phyloP scores from a whole-genome alignment of 2,888 invertebrate genomes.

The Mythimna albipuncta region DNA sequence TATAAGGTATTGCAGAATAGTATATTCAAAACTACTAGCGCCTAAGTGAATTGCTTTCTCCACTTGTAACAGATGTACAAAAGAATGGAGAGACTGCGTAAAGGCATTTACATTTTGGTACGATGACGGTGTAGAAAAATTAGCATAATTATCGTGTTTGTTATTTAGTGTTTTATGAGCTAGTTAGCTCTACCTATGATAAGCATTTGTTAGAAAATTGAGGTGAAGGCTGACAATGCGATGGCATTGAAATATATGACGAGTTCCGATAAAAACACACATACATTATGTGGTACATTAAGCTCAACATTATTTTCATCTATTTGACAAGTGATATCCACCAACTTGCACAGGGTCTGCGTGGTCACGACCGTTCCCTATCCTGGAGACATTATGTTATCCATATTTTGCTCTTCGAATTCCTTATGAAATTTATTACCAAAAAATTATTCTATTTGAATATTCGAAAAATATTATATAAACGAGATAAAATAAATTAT shows the following conservation, averaged over 20 bases:
- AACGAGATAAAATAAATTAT: too few relatives aligned
- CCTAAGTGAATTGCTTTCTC: not conserved
- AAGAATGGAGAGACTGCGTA: not conserved
- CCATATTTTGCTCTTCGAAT: too few relatives aligned
- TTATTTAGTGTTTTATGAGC: not conserved
- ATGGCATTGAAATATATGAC: conserved; percentile 24
- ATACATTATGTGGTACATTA: not conserved
- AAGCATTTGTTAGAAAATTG: conserved; percentile 5
- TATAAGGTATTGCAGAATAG: too few relatives aligned
- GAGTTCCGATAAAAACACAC: conserved; percentile 32
- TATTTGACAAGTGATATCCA: too few relatives aligned
- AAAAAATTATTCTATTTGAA: too few relatives aligned
- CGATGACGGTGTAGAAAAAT: not conserved
- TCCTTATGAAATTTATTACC: too few relatives aligned
- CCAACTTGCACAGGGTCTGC: too few relatives aligned
- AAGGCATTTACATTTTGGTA: not conserved
- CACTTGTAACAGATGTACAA: not conserved
- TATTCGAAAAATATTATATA: too few relatives aligned
- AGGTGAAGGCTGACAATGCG: conserved; percentile 15
- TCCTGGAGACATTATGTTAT: too few relatives aligned
- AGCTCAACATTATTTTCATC: too few relatives aligned
- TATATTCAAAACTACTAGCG: too few relatives aligned
- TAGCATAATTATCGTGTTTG: not conserved
- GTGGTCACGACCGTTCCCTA: too few relatives aligned
- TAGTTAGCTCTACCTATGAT: not conserved